Evolutionary conservation across 2,797 vertebrate genomes (phyloP).

Genomic region (Mallotus villosus): DNA sequence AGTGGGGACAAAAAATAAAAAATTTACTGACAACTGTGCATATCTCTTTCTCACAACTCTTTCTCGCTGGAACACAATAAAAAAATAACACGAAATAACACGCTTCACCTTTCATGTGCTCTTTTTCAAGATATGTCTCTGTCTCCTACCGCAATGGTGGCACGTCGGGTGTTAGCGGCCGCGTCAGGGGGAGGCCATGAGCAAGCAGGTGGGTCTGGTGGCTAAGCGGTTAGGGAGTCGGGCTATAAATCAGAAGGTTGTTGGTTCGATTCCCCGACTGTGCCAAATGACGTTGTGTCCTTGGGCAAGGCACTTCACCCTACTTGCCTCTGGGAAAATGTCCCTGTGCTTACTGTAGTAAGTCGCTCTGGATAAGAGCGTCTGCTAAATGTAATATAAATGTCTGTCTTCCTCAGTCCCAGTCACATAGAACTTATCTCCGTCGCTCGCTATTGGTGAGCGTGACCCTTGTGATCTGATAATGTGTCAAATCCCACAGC

Average conservation of each 20-base stretch:
- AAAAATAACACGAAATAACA: background rate
- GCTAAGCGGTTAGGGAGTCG: no score
- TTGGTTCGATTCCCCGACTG: no score
- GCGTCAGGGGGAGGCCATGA: slow-evolving; percentile 69
- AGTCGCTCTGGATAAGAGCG: no score
- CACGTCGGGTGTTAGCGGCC: slow-evolving; percentile 65
- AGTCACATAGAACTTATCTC: background rate
- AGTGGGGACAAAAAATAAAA: background rate
- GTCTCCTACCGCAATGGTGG: slow-evolving; percentile 52
- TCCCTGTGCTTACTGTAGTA: no score
- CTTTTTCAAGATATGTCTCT: slow-evolving; percentile 58
- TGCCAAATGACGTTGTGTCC: no score
- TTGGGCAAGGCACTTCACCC: no score
- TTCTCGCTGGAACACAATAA: background rate
- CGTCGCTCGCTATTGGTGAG: background rate
- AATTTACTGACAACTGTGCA: no score
- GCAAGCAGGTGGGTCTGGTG: slow-evolving; percentile 70
- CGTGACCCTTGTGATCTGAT: background rate
- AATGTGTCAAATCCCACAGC: slow-evolving; percentile 54
- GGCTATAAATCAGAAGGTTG: no score
- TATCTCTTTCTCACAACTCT: background rate
- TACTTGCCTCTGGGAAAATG: no score
- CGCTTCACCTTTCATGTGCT: background rate
- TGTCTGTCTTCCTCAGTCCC: background rate
- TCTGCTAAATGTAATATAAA: no score